A percentile compares a stretch with the other conserved stretches of the same genome.
Conservation (phyloP, 2,797 vertebrate genomes). For the Peromyscus eremicus region DNA sequence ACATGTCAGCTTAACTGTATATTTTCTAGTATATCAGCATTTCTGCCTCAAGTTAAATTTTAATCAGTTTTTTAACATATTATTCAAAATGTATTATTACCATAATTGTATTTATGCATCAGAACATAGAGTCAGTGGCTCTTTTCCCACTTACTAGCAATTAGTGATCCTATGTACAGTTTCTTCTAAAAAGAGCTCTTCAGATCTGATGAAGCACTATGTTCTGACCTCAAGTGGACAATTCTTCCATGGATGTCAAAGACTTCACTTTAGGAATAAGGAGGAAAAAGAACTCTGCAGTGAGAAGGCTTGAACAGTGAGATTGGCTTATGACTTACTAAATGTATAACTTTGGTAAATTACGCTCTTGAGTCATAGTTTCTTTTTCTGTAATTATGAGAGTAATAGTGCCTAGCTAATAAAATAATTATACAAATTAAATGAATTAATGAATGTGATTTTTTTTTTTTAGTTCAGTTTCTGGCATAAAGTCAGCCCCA, state of each 20-base stretch:
- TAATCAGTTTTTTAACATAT: background rate
- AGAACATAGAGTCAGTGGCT: background rate
- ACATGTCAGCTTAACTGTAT: background rate
- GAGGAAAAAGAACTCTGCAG: background rate
- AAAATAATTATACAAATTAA: conserved; percentile 28
- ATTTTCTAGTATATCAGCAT: background rate
- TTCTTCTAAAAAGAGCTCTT: background rate
- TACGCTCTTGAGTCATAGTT: background rate
- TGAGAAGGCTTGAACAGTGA: background rate
- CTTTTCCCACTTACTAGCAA: background rate
- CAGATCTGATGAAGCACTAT: background rate
- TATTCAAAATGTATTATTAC: background rate
- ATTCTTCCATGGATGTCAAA: background rate
- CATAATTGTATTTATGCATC: background rate
- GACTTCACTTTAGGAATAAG: background rate
- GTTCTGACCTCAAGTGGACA: background rate
- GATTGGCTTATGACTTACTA: background rate
- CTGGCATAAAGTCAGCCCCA: background rate
- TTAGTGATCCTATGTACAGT: background rate
- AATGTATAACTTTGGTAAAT: background rate
- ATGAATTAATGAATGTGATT: background rate
- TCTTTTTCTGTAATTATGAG: background rate
- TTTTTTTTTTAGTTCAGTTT: background rate
- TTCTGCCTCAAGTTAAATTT: background rate
- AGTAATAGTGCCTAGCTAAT: background rate